Conservation (phyloP, 2,888 invertebrate genomes). For the Pyrochroa serraticornis region DNA sequence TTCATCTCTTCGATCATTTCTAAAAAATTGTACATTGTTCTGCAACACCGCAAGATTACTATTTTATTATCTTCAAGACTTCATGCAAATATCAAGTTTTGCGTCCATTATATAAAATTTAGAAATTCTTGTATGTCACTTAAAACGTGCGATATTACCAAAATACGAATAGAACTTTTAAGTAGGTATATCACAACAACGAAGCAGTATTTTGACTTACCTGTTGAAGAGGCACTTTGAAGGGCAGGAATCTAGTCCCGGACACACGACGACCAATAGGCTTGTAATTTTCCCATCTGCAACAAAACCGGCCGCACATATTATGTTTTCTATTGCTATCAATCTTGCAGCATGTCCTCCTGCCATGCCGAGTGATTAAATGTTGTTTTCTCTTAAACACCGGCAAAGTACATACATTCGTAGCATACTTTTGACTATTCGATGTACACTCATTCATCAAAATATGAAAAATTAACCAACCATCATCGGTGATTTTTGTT, state of each 20-base stretch:
- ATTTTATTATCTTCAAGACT: too few relatives aligned
- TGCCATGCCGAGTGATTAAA: constrained; percentile 29
- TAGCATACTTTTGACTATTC: constrained; percentile 20
- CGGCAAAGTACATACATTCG: constrained; percentile 23
- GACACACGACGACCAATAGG: constrained; percentile 68
- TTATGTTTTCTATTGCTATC: constrained; percentile 18
- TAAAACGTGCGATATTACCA: too few relatives aligned
- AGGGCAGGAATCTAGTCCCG: constrained; percentile 74
- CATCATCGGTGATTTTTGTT: too few relatives aligned
- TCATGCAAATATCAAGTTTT: too few relatives aligned
- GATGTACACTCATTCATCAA: constrained; percentile 23
- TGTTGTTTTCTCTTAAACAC: constrained; percentile 28
- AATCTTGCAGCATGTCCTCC: constrained; percentile 26
- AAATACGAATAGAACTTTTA: too few relatives aligned
- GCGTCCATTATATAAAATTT: too few relatives aligned
- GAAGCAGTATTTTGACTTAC: constrained; percentile 57
- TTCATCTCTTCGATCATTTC: too few relatives aligned
- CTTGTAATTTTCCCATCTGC: constrained; percentile 69
- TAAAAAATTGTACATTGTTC: too few relatives aligned
- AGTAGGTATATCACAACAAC: too few relatives aligned
- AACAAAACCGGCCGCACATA: constrained; percentile 36
- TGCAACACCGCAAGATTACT: too few relatives aligned
- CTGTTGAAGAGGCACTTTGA: constrained; percentile 74
- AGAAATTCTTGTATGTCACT: too few relatives aligned
- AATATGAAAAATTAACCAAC: constrained; percentile 10